Percentiles rank a stretch among this genome's conserved stretches.
phyloP scores from a whole-genome alignment of 92 coral and sea anemone genomes.

The Meandrina meandrites region DNA sequence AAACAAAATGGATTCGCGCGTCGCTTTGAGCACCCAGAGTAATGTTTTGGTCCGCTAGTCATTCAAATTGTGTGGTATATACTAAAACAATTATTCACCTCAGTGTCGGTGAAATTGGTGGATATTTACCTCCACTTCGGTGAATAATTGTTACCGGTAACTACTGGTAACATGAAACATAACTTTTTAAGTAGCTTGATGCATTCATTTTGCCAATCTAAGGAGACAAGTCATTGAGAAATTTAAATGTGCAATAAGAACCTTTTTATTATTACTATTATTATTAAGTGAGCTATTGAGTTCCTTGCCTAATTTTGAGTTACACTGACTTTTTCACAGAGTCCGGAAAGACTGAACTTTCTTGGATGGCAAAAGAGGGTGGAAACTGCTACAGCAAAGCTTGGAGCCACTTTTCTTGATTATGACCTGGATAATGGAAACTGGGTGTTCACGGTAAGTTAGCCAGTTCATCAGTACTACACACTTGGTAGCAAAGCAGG shows the following conservation, averaged over 20 bases:
- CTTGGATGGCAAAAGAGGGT: slow-evolving; percentile 95
- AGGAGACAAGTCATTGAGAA: not conserved
- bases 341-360: slow-evolving; percentile 91
- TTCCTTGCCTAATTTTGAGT: not conserved
- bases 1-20: too few relatives aligned
- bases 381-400: slow-evolving; percentile 85
- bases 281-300: not conserved
- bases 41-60: too few relatives aligned
- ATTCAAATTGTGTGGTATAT: too few relatives aligned
- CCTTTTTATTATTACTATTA: too few relatives aligned
- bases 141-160: too few relatives aligned
- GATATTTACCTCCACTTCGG: too few relatives aligned
- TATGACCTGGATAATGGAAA: slow-evolving; percentile 87
- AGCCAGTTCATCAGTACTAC: not conserved
- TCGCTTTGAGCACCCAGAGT: too few relatives aligned
- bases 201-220: not conserved
- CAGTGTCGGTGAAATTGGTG: too few relatives aligned
- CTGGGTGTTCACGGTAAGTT: slow-evolving; percentile 98
- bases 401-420: slow-evolving; percentile 88
- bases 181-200: too few relatives aligned
- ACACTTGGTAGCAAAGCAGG: not conserved
- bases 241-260: too few relatives aligned
- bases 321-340: slow-evolving; percentile 44
- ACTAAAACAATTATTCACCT: too few relatives aligned
- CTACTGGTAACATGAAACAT: too few relatives aligned